Evolutionary conservation across 92 coral and sea anemone genomes (phyloP).

Genomic region (Phenganax stokvisi): DNA sequence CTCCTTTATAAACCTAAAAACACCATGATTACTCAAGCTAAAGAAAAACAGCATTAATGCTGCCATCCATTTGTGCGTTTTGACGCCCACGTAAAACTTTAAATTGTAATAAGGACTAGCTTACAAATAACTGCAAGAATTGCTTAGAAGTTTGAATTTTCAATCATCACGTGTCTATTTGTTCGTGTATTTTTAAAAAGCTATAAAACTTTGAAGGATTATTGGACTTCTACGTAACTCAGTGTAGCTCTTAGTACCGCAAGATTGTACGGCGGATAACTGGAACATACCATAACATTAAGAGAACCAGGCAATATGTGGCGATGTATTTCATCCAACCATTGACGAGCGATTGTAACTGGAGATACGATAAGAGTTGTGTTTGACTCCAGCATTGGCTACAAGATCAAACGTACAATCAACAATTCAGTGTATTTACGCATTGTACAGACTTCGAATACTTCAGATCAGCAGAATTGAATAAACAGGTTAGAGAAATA

Average conservation of each 20-base stretch:
- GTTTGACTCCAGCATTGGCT: slow-evolving; percentile 70
- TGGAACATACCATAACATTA: slow-evolving; percentile 65
- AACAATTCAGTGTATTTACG: background rate
- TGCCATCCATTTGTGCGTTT: no score
- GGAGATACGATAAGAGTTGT: slow-evolving; percentile 95
- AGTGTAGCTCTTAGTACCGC: background rate
- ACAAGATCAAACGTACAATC: background rate
- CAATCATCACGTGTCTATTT: no score
- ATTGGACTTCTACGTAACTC: no score
- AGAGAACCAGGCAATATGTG: slow-evolving; percentile 72
- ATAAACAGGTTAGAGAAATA: no score
- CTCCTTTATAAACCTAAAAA: slow-evolving; percentile 85
- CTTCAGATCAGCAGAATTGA: no score
- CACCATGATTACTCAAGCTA: background rate
- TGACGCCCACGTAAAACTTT: no score
- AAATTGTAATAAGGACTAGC: background rate
- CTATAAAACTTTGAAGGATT: no score
- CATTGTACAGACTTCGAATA: no score
- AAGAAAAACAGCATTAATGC: background rate
- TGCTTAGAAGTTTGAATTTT: no score
- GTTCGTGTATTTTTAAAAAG: no score
- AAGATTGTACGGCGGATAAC: background rate
- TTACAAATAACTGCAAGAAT: no score
- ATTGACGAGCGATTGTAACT: slow-evolving; percentile 84
- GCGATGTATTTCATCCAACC: slow-evolving; percentile 82